These are phyloP conservation scores for Limnephilus auricula DNA, from an alignment of 2,888 invertebrate species.

Conservation along the genomic window DNA sequence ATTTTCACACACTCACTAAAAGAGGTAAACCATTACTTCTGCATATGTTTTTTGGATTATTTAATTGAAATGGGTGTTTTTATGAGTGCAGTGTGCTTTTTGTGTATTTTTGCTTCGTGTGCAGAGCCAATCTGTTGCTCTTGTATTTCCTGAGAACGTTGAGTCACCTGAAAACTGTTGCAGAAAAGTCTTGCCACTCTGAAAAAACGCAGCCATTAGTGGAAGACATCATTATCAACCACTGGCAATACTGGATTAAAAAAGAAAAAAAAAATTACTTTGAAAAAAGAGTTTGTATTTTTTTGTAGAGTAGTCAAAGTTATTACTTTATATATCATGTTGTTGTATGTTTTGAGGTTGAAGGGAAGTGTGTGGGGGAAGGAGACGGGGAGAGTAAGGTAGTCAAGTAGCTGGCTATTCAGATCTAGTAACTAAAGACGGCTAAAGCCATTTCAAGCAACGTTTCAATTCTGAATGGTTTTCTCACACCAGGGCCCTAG, in stretches of 20 bases:
- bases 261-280: not conserved
- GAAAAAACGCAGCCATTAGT: constrained; percentile 6
- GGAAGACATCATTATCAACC: not conserved
- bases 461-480: too few relatives aligned
- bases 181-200: constrained; percentile 1
- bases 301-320: not conserved
- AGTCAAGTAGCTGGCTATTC: too few relatives aligned
- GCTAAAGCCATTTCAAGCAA: too few relatives aligned
- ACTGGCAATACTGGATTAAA: not conserved
- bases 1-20: not conserved
- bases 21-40: not conserved
- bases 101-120: not conserved
- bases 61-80: constrained; percentile 3
- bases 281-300: not conserved
- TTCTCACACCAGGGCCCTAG: too few relatives aligned
- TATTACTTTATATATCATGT: too few relatives aligned
- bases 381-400: too few relatives aligned
- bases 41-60: not conserved
- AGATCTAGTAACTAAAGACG: too few relatives aligned
- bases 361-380: too few relatives aligned
- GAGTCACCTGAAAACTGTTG: constrained; percentile 37
- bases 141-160: constrained; percentile 15
- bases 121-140: constrained; percentile 39
- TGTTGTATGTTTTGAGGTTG: too few relatives aligned
- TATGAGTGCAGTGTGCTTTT: not conserved